Evolutionary conservation across 2,797 vertebrate genomes (phyloP).

Genomic region (Microctenopoma lineatum): DNA sequence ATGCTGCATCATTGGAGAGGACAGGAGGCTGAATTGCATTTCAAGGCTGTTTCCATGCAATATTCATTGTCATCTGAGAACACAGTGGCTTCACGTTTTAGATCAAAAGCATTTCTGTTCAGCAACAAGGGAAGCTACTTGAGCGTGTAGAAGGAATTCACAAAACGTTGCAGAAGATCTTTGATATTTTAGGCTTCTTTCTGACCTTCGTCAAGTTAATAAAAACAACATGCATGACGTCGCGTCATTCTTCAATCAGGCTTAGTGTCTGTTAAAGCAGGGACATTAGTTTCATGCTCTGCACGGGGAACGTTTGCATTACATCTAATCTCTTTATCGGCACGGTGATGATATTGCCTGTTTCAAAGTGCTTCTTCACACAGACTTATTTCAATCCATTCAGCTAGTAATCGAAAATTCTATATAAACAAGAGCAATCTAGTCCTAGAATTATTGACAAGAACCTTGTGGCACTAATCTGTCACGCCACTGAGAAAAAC

Average conservation of each 20-base stretch:
- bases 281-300: slow-evolving; percentile 35
- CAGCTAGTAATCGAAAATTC: neutral
- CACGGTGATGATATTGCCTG: slow-evolving; percentile 9
- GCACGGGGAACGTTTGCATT: slow-evolving; percentile 31
- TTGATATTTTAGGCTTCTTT: slow-evolving; percentile 75
- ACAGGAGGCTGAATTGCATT: slow-evolving; percentile 63
- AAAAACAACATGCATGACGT: slow-evolving; percentile 23
- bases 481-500: slow-evolving; percentile 29
- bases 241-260: slow-evolving; percentile 43
- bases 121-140: slow-evolving; percentile 75
- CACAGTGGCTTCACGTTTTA: slow-evolving; percentile 75
- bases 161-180: slow-evolving; percentile 64
- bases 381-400: slow-evolving; percentile 29
- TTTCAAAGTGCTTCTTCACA: slow-evolving; percentile 24
- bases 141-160: slow-evolving; percentile 71
- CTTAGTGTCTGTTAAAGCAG: slow-evolving; percentile 34
- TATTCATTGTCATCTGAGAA: slow-evolving; percentile 82
- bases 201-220: slow-evolving; percentile 50
- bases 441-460: neutral
- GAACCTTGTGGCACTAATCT: slow-evolving; percentile 25
- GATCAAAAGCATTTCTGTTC: slow-evolving; percentile 82
- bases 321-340: slow-evolving; percentile 30
- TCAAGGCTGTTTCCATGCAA: slow-evolving; percentile 79
- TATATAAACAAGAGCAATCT: slow-evolving; percentile 29
- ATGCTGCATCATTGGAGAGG: slow-evolving; percentile 58